phyloP scores from a whole-genome alignment of 2,113 vertebrate genomes.

The Oncorhynchus gorbuscha region DNA sequence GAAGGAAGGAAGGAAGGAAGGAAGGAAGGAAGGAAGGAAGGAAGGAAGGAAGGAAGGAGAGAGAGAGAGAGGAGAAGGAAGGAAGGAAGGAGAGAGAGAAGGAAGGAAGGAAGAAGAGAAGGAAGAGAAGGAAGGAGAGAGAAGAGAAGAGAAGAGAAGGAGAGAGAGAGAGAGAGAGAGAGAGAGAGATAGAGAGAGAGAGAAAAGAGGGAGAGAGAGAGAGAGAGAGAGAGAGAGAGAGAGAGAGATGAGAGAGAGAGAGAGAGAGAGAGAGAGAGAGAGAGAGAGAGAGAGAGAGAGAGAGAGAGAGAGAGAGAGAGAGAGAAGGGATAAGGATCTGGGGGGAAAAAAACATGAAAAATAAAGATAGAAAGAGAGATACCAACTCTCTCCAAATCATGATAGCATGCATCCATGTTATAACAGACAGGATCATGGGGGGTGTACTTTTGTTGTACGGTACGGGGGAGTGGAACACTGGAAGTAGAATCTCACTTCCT shows the following conservation, averaged over 20 bases:
- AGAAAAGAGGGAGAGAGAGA: background rate
- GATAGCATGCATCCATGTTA: background rate
- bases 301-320: background rate
- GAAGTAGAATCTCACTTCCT: constrained; percentile 3
- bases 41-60: no score
- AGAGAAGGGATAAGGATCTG: background rate
- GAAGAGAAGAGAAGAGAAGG: background rate
- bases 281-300: background rate
- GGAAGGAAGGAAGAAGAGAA: no score
- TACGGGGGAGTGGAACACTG: background rate
- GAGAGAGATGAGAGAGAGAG: background rate
- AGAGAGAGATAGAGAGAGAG: background rate
- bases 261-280: background rate
- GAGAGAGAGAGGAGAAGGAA: no score
- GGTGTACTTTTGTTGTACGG: background rate
- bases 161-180: background rate
- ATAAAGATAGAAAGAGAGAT: background rate
- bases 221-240: background rate
- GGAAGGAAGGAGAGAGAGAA: no score
- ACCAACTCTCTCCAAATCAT: background rate
- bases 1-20: no score
- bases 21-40: no score
- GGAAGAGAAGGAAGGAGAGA: background rate
- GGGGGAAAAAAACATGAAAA: no score
- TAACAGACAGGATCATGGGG: background rate